A percentile compares a stretch with the other conserved stretches of the same genome.
These are phyloP conservation scores for Amitus sp. DNA, from an alignment of 2,888 invertebrate species.

Conservation along the genomic window DNA sequence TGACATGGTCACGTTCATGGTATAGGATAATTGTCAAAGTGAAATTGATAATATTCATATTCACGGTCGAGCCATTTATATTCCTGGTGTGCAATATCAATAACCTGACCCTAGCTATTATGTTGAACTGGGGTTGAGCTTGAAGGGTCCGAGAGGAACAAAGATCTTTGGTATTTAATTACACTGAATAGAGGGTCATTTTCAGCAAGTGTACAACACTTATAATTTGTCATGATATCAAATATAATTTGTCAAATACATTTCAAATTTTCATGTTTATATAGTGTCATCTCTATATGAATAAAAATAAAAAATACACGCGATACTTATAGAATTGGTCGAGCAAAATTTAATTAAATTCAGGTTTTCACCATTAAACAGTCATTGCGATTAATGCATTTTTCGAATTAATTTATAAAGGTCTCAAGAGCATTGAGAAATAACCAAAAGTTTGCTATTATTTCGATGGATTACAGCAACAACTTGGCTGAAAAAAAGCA, in stretches of 20 bases:
- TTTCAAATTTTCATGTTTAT: neutral
- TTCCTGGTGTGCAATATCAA: conserved; percentile 55
- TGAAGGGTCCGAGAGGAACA: conserved; percentile 38
- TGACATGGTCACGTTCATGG: conserved; percentile 26
- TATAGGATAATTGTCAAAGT: conserved; percentile 39
- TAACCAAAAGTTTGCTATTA: no score
- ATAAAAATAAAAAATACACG: no score
- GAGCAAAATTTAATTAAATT: no score
- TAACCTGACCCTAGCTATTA: conserved; percentile 51
- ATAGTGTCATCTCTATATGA: no score
- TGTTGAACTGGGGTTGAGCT: conserved; percentile 32
- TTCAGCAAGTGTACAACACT: conserved; percentile 35
- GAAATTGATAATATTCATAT: conserved; percentile 63
- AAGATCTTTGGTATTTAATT: conserved; percentile 57
- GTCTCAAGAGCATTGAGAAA: no score
- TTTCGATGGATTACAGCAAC: no score
- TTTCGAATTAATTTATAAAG: no score
- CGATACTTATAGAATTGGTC: no score
- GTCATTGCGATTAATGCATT: no score
- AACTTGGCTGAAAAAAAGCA: no score
- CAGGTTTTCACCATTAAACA: no score
- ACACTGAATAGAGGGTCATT: conserved; percentile 48
- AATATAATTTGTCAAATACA: neutral
- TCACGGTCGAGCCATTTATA: conserved; percentile 57
- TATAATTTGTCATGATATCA: neutral